Evolutionary conservation across 2,888 invertebrate genomes (phyloP), one percentile per base, ranked within the genome.

Genomic region (Sminthurides aquaticus): DNA sequence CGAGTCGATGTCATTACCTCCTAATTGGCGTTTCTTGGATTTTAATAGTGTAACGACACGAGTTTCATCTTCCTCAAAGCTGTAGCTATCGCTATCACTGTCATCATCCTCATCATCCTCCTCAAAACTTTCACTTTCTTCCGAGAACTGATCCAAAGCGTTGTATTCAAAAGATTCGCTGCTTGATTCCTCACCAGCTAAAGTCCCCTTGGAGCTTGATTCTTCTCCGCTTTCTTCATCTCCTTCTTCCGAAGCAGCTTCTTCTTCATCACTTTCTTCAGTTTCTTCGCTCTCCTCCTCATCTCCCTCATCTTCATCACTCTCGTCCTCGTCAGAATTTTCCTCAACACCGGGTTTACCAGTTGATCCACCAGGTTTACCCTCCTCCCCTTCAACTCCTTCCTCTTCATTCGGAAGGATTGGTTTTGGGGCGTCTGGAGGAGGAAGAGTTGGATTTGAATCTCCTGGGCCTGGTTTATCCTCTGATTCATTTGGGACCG

Each of bases 161-260:
- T 52, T 52, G 52, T 52, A 52, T 20, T 52, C 52, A 20, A 52
- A 52, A 20, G 52, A 52, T 20, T 52, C 52, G 20, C 52, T 52
- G 25, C 28, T 28, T 18, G 27, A 28, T 29, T 57, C 28, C 20
- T 57, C 57, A 2, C 55, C 55, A 18, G 25, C n/a, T 20, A 24
- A 18, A 25, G 56, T 24, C 56, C 25, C 5, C 18, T 22, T 18
- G 20, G 20, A 2, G 56, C 25, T 25, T 55, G 22, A 25, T 57
- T 57, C 57, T 28, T 26, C 57, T 22, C 5, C 5, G 25, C 18
- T 18, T 15, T 20, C 8, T 5, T 57, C 29, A 2, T 18, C 3
- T n/a, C 29, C 57, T 57, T 57, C 57, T 28, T 57, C 57, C 26
- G 11, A n/a, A 18, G 11, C 18, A 1, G 27, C 28, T 28, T 57